phyloP scores from a whole-genome alignment of 2,888 invertebrate genomes.

The Athalia rosae region DNA sequence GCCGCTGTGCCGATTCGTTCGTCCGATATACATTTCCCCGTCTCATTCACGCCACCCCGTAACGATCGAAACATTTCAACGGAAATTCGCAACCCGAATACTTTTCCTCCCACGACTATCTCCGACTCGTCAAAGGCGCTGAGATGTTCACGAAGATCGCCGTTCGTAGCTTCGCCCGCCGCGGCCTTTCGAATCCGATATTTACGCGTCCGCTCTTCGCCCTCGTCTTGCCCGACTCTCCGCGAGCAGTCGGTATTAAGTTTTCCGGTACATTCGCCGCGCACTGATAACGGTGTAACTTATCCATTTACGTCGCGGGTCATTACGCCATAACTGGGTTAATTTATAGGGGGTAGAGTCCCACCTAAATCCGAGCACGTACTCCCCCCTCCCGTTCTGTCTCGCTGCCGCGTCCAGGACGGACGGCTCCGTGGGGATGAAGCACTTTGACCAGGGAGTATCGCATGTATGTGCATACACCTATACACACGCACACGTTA shows the following conservation, averaged over 20 bases:
- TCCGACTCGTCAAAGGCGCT: too few relatives aligned
- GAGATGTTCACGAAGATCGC: too few relatives aligned
- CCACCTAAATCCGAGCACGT: conserved; percentile 44
- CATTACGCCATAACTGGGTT: conserved; percentile 52
- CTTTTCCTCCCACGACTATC: too few relatives aligned
- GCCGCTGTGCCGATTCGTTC: too few relatives aligned
- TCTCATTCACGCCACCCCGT: too few relatives aligned
- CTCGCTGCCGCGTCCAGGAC: conserved; percentile 39
- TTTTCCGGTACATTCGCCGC: conserved; percentile 50
- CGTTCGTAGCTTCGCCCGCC: too few relatives aligned
- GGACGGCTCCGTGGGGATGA: conserved; percentile 42
- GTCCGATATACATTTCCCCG: too few relatives aligned
- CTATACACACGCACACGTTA: too few relatives aligned
- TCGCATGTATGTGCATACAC: too few relatives aligned
- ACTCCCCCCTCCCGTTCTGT: conserved; percentile 40
- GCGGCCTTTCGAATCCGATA: too few relatives aligned
- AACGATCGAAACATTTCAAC: too few relatives aligned
- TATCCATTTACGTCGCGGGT: conserved; percentile 51
- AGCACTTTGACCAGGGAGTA: conserved; percentile 4
- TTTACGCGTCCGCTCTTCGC: neutral
- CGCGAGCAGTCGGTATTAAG: conserved; percentile 49
- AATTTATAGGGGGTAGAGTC: conserved; percentile 49
- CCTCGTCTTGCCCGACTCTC: neutral
- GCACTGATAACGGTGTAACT: conserved; percentile 50
- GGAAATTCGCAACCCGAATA: too few relatives aligned